A percentile compares a stretch with the other conserved stretches of the same genome.
These are phyloP conservation scores for Dipodomys merriami DNA, from an alignment of 2,113 vertebrate species.

Conservation along the genomic window DNA sequence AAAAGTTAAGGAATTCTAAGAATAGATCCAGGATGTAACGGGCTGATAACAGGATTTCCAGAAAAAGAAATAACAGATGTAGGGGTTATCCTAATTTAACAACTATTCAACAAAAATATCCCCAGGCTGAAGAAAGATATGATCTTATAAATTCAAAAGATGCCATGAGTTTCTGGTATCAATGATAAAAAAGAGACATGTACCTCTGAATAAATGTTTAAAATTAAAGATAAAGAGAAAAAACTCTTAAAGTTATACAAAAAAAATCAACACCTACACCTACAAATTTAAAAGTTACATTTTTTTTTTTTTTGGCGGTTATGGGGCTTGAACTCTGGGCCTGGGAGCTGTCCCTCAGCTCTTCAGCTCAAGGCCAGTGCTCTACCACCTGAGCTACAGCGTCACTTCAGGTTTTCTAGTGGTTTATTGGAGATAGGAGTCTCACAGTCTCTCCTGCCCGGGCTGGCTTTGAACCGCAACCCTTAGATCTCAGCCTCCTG, in stretches of 20 bases:
- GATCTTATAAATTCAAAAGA: constrained; percentile 46
- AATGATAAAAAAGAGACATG: neutral
- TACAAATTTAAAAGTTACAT: neutral
- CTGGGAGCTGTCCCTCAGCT: no score
- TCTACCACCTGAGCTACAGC: no score
- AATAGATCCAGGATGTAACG: neutral
- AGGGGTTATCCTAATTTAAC: constrained; percentile 42
- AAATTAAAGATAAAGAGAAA: constrained; percentile 42
- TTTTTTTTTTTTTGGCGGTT: no score
- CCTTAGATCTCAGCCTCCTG: no score
- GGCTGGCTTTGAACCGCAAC: no score
- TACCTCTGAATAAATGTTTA: constrained; percentile 22
- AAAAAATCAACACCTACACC: neutral
- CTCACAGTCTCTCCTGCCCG: no score
- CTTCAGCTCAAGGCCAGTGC: no score
- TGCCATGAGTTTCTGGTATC: neutral
- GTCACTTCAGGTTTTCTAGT: no score
- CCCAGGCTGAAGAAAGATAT: neutral
- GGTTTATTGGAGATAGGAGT: no score
- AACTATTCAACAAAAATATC: constrained; percentile 51
- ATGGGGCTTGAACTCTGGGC: no score
- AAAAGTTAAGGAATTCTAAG: constrained; percentile 29
- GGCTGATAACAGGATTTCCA: constrained; percentile 45
- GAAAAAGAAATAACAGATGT: constrained; percentile 27
- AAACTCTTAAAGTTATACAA: neutral